These are phyloP conservation scores for Numida meleagris DNA, from an alignment of 2,113 vertebrate species.

Conservation along the genomic window DNA sequence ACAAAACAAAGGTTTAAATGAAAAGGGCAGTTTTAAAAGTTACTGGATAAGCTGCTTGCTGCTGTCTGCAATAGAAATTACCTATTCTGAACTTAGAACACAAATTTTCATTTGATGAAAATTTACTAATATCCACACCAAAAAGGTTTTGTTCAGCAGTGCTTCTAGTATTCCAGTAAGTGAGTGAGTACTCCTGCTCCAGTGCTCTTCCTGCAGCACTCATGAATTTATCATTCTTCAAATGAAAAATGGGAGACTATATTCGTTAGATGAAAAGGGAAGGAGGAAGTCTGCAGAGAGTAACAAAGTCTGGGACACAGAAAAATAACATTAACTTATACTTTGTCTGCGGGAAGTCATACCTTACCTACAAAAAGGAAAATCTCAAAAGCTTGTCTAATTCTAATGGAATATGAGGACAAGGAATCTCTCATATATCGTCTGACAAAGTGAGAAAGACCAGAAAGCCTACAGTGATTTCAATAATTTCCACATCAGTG, in stretches of 20 bases:
- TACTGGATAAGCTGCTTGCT: not conserved
- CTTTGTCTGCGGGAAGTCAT: not conserved
- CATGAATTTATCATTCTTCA: constrained; percentile 18
- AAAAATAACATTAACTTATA: constrained; percentile 23
- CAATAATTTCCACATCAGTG: constrained; percentile 36
- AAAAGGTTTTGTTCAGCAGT: not conserved
- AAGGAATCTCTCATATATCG: not conserved
- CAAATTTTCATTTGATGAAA: not conserved
- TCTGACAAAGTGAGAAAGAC: constrained; percentile 24
- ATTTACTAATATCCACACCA: not conserved
- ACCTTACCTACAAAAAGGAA: constrained; percentile 9
- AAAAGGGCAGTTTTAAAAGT: not conserved
- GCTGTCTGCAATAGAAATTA: not conserved
- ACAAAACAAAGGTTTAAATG: not conserved
- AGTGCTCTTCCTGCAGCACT: not conserved
- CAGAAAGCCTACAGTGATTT: constrained; percentile 47
- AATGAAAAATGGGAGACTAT: constrained; percentile 38
- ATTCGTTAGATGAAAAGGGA: not conserved
- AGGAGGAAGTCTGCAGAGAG: not conserved
- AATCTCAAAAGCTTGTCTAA: constrained; percentile 4
- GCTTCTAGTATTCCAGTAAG: not conserved
- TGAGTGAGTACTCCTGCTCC: constrained; percentile 8
- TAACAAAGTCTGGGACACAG: not conserved
- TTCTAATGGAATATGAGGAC: constrained; percentile 17
- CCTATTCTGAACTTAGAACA: not conserved